Evolutionary conservation across 2,797 vertebrate species (phyloP).

Genomic region (Moxostoma hubbsi): DNA sequence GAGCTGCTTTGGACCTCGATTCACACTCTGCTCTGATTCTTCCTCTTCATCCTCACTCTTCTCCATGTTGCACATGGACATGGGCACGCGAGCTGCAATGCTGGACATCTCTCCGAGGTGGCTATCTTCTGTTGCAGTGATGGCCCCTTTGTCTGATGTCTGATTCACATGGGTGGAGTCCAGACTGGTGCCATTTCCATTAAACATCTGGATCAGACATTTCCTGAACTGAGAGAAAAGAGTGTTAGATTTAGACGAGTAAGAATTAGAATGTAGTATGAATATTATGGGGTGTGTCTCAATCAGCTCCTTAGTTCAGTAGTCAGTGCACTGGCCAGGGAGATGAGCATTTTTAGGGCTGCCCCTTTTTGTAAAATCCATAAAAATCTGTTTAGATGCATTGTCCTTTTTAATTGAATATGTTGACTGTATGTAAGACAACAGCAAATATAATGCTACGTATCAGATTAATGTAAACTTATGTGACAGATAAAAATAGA

Average conservation of each 20-base stretch:
- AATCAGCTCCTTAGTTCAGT: too few species aligned
- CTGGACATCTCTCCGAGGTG: slow-evolving; percentile 80
- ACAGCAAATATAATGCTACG: too few species aligned
- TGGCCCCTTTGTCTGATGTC: slow-evolving; percentile 74
- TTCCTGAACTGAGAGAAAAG: slow-evolving; percentile 83
- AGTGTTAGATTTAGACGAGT: background rate
- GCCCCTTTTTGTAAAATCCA: too few species aligned
- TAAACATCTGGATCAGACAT: slow-evolving; percentile 86
- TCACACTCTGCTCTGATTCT: slow-evolving; percentile 43
- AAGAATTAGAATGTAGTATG: background rate
- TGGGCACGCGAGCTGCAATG: slow-evolving; percentile 72
- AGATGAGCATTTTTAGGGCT: too few species aligned
- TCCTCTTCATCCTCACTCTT: slow-evolving; percentile 52
- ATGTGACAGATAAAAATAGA: too few species aligned
- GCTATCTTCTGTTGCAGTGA: slow-evolving; percentile 72
- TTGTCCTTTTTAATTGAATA: too few species aligned
- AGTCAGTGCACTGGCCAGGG: too few species aligned
- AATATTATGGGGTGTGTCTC: background rate
- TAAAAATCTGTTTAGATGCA: too few species aligned
- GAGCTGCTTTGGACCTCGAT: slow-evolving; percentile 45
- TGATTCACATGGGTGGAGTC: slow-evolving; percentile 74
- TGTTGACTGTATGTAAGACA: too few species aligned
- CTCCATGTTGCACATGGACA: slow-evolving; percentile 53
- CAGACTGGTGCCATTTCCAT: slow-evolving; percentile 65
- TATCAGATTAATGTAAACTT: too few species aligned